Conservation (phyloP, 2,797 vertebrate genomes). For the Dendrocincla fuliginosa region DNA sequence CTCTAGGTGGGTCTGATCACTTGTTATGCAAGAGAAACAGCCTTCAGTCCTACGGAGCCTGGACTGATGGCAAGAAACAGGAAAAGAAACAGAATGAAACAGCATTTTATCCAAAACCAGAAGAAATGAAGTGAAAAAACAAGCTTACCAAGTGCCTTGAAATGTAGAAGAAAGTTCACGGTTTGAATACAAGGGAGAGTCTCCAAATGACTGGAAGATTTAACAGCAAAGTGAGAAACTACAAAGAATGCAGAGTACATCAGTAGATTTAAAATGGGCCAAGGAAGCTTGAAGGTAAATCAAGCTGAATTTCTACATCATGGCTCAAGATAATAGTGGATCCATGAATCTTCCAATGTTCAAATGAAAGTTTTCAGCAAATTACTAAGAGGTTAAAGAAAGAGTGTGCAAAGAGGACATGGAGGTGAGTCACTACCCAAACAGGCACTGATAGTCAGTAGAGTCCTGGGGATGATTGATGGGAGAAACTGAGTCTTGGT, state of each 20-base stretch:
- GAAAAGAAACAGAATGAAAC: background rate
- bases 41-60: background rate
- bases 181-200: background rate
- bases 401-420: background rate
- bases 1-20: background rate
- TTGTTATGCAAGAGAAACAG: background rate
- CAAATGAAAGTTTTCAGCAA: constrained; percentile 31
- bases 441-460: background rate
- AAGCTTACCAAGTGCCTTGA: background rate
- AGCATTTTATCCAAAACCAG: background rate
- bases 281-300: constrained; percentile 10
- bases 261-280: background rate
- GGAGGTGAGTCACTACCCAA: background rate
- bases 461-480: background rate
- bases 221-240: background rate
- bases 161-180: background rate
- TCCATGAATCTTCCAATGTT: constrained; percentile 46
- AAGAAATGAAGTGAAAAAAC: background rate
- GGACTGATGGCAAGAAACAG: background rate
- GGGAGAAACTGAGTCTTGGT: constrained; percentile 11
- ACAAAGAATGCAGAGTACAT: background rate
- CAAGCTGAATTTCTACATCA: background rate
- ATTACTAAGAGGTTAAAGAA: background rate
- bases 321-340: background rate
- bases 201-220: background rate